phyloP scores from a whole-genome alignment of 1,140 invertebrate species.

The Heliconius nattereri region DNA sequence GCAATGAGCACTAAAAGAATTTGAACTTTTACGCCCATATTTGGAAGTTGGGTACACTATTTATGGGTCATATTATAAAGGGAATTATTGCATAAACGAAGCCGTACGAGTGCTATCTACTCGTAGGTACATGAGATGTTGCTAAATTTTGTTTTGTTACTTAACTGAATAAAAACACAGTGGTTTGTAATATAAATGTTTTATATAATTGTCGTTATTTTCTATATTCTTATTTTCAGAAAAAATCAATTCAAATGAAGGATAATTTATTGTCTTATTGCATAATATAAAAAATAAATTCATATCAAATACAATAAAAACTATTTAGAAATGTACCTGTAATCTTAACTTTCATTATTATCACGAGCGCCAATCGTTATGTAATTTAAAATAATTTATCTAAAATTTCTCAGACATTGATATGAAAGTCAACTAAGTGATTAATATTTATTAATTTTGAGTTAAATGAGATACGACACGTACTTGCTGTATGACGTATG shows the following conservation, averaged over 20 bases:
- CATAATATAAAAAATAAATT: not conserved
- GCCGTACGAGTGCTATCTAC: not conserved
- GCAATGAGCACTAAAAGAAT: not conserved
- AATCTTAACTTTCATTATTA: not conserved
- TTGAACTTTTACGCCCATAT: not conserved
- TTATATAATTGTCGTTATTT: not conserved
- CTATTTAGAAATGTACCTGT: too few species aligned
- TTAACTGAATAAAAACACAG: not conserved
- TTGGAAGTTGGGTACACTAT: not conserved
- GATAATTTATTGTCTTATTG: too few species aligned
- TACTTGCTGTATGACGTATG: not conserved
- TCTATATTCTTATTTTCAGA: not conserved
- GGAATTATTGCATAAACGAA: not conserved
- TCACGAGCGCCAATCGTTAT: not conserved
- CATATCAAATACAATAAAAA: not conserved
- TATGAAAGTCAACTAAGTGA: not conserved
- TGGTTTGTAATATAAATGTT: not conserved
- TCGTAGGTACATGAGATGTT: not conserved
- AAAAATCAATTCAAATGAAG: too few species aligned
- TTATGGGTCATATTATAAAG: constrained; percentile 12
- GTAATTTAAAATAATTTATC: not conserved
- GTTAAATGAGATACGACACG: not conserved
- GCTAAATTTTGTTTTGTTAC: not conserved
- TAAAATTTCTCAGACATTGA: not conserved
- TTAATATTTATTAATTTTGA: not conserved